Conservation (phyloP, 2,113 vertebrate species). For the Tympanuchus pallidicinctus region DNA sequence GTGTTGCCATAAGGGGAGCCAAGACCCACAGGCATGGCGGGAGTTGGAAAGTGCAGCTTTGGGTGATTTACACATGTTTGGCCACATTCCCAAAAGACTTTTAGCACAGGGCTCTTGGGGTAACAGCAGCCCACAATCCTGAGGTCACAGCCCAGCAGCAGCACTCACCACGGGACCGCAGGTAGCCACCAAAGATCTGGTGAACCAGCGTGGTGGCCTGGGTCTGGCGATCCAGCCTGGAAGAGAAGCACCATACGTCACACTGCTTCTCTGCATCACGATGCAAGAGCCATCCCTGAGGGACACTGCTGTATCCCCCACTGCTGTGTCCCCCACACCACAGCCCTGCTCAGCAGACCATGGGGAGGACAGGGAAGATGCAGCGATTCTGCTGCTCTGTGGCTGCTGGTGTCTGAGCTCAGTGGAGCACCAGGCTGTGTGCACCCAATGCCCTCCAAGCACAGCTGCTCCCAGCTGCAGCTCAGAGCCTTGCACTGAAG, state of each 20-base stretch:
- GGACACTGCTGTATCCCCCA: neutral
- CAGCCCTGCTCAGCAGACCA: neutral
- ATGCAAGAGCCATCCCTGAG: accelerated
- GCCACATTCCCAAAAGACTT: neutral
- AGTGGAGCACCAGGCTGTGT: neutral
- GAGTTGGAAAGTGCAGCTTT: neutral
- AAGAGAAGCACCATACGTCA: neutral
- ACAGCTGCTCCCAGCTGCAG: neutral
- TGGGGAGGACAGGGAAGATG: accelerated
- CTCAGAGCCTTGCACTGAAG: neutral
- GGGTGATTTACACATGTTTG: accelerated
- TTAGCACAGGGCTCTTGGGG: neutral
- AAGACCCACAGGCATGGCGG: neutral
- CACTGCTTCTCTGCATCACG: accelerated
- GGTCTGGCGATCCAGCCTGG: constrained; percentile 92
- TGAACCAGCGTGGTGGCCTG: constrained; percentile 94
- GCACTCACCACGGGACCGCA: constrained; percentile 91
- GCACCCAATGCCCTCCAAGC: neutral
- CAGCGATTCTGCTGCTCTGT: neutral
- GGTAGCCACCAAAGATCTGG: constrained; percentile 96
- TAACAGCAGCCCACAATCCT: neutral
- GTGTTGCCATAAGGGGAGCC: neutral
- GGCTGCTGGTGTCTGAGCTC: accelerated
- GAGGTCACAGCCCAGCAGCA: neutral
- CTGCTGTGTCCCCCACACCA: neutral